Evolutionary conservation across 2,888 invertebrate species (phyloP), one percentile per base, ranked within the genome.

Genomic region (Patella ulyssiponensis): DNA sequence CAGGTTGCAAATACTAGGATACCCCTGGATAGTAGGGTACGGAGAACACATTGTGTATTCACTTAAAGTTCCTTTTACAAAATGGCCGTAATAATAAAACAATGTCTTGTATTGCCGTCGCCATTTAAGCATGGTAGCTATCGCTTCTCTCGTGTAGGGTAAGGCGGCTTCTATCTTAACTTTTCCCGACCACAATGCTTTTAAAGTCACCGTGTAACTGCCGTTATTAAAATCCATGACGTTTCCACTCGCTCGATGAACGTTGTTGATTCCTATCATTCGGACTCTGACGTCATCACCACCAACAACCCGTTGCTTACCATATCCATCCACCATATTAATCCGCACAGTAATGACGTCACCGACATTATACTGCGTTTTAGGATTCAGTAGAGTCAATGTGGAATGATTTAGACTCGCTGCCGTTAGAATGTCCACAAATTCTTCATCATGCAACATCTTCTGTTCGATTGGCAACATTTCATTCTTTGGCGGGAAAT

Each of bases 171-270:
- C 20, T 64, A 64, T 64, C 11, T 2, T 23, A 14, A 23, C 20
- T 11, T 64, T 14, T 33, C 77, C 77, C 0, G 73, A 70, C 77
- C 77, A 77, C 5, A 77, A 20, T 56, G 73, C 73, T 53, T 14
- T 69, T 44, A 73, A 17, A 11, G 64, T 69, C 23, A 73, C 27
- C 51, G 52, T 69, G 51, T 77, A 77, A 69, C 73, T 73, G 20
- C 77, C 77, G 69, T 77, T 77, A n/a, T 23, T 77, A 20, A 77
- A 12, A 69, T 77, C 77, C 33, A 44, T 74, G 27, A 77, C 77
- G 53, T 77, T 54, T 53, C 77, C 77, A 4, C 20, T 23, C 1
- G 77, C 70, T 14, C 15, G 58, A 15, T 56, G 54, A 15, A 9
- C 23, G 14, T 14, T 23, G 23, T 64, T 23, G 20, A 14, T 64